Percentiles rank a stretch among this genome's conserved stretches.
Evolutionary conservation across 1,140 invertebrate genomes (phyloP).

Genomic region (Hycleus phaleratus): DNA sequence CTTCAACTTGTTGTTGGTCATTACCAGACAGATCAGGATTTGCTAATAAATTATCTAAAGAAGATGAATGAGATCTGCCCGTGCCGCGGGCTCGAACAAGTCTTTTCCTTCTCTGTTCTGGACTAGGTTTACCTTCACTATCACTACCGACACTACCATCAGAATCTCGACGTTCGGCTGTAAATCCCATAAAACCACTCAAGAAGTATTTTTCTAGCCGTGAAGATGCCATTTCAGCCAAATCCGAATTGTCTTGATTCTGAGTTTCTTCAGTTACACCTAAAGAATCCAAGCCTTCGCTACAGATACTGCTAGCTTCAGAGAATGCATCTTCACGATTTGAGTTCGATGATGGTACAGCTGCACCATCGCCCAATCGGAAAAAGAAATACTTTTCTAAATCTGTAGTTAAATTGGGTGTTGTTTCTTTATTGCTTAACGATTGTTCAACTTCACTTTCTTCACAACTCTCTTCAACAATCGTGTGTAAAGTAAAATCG

Average conservation of each 20-base stretch:
- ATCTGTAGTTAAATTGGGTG: slow-evolving; percentile 67
- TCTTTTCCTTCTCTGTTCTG: slow-evolving; percentile 72
- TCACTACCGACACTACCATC: slow-evolving; percentile 78
- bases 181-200: slow-evolving; percentile 75
- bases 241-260: slow-evolving; percentile 47
- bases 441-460: slow-evolving; percentile 71
- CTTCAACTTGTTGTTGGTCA: slow-evolving; percentile 43
- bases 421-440: slow-evolving; percentile 47
- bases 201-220: slow-evolving; percentile 86
- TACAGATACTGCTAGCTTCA: slow-evolving; percentile 81
- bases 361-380: slow-evolving; percentile 63
- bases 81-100: slow-evolving; percentile 71
- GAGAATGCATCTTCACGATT: slow-evolving; percentile 63
- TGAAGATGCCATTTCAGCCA: slow-evolving; percentile 71
- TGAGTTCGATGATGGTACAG: slow-evolving; percentile 42
- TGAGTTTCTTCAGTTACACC: slow-evolving; percentile 47
- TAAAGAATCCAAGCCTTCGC: slow-evolving; percentile 67
- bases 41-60: slow-evolving; percentile 64
- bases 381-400: slow-evolving; percentile 89
- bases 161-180: slow-evolving; percentile 61
- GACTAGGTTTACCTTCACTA: slow-evolving; percentile 77
- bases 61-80: slow-evolving; percentile 69
- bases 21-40: slow-evolving; percentile 45
- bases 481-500: slow-evolving; percentile 87
- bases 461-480: slow-evolving; percentile 89